A percentile compares a stretch with the other conserved stretches of the same genome.
These are phyloP conservation scores for Cirrhinus mrigala DNA, from an alignment of 2,797 vertebrate species.

Conservation along the genomic window DNA sequence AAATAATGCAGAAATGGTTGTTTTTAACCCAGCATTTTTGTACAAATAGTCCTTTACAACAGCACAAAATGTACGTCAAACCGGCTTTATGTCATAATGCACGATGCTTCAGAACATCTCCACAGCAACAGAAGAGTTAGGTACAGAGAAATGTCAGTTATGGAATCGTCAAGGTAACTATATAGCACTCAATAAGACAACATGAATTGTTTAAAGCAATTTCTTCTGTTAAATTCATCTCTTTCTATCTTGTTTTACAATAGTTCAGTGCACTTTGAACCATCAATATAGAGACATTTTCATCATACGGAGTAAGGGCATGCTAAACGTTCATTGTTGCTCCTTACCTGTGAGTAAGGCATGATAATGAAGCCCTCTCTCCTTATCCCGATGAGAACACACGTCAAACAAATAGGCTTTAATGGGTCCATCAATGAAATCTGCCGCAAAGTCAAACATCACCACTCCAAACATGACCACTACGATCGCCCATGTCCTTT, in stretches of 20 bases:
- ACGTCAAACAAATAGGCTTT: conserved; percentile 99
- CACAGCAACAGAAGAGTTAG: background rate
- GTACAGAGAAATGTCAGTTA: background rate
- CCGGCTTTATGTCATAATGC: background rate
- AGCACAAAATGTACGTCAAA: background rate
- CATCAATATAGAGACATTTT: background rate
- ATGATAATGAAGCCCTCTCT: conserved; percentile 94
- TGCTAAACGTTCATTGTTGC: background rate
- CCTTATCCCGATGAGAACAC: conserved; percentile 92
- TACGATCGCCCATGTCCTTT: conserved; percentile 85
- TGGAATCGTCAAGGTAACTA: background rate
- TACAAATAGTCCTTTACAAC: background rate
- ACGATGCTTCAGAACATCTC: background rate
- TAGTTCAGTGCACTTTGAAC: background rate
- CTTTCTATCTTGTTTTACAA: background rate
- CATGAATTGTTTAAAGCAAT: background rate
- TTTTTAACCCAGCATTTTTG: too few species aligned
- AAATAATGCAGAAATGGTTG: too few species aligned
- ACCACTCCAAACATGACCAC: conserved; percentile 95
- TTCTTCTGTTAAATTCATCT: background rate
- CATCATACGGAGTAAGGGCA: background rate
- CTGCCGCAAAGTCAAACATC: conserved; percentile 96
- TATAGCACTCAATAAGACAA: background rate
- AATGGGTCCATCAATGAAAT: conserved; percentile 97
- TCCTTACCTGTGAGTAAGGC: conserved; percentile 93